phyloP scores from a whole-genome alignment of 2,888 invertebrate species.

The Lamellibrachia satsuma region DNA sequence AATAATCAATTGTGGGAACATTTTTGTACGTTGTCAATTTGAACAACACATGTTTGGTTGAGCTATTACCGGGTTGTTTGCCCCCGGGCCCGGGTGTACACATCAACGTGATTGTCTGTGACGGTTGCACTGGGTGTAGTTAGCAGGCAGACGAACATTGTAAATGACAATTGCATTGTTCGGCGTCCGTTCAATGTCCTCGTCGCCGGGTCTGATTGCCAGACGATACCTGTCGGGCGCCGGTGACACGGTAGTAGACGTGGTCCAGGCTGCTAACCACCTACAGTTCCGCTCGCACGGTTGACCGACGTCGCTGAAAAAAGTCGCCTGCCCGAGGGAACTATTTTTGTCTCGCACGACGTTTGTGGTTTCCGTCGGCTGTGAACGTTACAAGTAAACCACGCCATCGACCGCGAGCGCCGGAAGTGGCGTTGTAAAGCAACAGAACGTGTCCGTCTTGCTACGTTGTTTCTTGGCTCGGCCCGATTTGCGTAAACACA shows the following conservation, averaged over 20 bases:
- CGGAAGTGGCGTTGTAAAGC: background rate
- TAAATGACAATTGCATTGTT: slow-evolving; percentile 6
- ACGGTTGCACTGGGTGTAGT: background rate
- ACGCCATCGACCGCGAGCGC: background rate
- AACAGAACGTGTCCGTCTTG: background rate
- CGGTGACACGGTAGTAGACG: background rate
- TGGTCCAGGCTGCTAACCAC: slow-evolving; percentile 2
- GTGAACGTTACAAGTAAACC: background rate
- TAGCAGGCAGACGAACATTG: slow-evolving; percentile 5
- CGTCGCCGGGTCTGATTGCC: background rate
- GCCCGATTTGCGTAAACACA: background rate
- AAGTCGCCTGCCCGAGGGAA: background rate
- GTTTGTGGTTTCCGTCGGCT: background rate
- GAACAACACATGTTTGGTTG: background rate
- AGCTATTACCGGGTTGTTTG: background rate
- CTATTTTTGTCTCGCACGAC: slow-evolving; percentile 9
- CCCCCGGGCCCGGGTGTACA: background rate
- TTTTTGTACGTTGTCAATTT: background rate
- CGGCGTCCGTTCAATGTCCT: background rate
- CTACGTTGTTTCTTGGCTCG: background rate
- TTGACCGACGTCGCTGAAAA: background rate
- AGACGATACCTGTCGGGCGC: background rate
- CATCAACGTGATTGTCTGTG: no score
- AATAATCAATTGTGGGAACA: slow-evolving; percentile 10
- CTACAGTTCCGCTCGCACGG: background rate